Conservation (phyloP, 64 coral and sea anemone genomes). For the Anthopleura sola region DNA sequence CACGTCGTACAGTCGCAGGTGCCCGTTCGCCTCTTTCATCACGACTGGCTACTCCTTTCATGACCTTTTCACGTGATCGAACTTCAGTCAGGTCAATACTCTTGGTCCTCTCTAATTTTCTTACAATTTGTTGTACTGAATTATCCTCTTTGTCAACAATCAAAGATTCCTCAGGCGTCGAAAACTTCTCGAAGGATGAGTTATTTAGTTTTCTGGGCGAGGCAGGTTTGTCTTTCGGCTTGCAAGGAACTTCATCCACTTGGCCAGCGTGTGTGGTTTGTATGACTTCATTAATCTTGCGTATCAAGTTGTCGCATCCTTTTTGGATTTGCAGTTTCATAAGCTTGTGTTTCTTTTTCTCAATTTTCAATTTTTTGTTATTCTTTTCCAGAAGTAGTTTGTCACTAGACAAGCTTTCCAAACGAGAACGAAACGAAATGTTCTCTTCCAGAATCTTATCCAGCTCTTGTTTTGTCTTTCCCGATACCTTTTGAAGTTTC, state of each 20-base stretch:
- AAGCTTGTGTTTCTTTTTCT: not conserved
- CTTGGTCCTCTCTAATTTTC: not conserved
- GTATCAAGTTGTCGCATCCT: not conserved
- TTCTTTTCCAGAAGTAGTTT: not conserved
- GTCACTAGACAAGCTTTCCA: not conserved
- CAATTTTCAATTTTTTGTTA: not conserved
- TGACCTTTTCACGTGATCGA: not conserved
- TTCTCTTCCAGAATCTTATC: not conserved
- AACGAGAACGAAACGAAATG: not conserved
- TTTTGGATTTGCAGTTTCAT: slow-evolving; percentile 1
- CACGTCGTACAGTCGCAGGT: not conserved
- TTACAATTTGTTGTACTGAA: not conserved
- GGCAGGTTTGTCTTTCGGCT: not conserved
- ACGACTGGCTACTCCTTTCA: not conserved
- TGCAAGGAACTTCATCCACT: not conserved
- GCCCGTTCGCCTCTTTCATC: not conserved
- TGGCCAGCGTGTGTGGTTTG: not conserved
- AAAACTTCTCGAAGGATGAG: not conserved
- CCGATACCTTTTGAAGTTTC: not conserved
- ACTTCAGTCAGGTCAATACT: not conserved
- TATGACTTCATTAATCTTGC: slow-evolving; percentile 2
- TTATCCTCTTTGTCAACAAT: not conserved
- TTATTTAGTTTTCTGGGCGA: not conserved
- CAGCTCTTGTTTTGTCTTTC: not conserved
- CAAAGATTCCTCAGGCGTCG: not conserved